These are phyloP conservation scores for Chrysocyon brachyurus DNA, from an alignment of 2,797 vertebrate species.

Conservation along the genomic window DNA sequence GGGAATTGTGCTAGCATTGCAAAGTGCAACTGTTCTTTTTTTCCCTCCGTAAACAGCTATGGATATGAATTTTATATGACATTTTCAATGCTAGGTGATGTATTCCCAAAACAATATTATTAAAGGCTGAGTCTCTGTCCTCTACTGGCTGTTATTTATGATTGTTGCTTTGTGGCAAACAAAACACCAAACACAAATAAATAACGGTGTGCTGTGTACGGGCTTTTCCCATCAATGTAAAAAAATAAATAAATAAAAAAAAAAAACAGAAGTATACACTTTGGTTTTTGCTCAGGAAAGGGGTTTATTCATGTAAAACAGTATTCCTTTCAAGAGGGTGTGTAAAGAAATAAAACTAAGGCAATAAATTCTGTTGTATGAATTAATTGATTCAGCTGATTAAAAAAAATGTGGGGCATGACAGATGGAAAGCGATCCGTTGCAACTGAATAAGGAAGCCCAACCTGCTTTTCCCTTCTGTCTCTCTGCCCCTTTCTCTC, in stretches of 20 bases:
- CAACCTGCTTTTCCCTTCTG: not conserved
- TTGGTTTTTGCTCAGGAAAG: constrained; percentile 30
- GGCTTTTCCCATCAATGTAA: not conserved
- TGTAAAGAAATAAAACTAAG: constrained; percentile 8
- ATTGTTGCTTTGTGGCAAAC: constrained; percentile 73
- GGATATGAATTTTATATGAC: constrained; percentile 76
- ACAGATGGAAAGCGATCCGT: not conserved
- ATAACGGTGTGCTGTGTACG: not conserved
- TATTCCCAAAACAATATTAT: constrained; percentile 76
- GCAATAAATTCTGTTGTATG: not conserved
- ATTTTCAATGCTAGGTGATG: constrained; percentile 66
- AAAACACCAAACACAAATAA: constrained; percentile 76
- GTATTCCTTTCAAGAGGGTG: not conserved
- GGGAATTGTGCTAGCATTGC: constrained; percentile 67
- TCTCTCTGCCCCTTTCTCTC: not conserved
- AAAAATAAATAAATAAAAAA: constrained; percentile 39
- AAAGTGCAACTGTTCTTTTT: constrained; percentile 68
- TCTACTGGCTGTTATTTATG: constrained; percentile 69
- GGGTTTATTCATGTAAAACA: constrained; percentile 56
- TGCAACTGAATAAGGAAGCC: not conserved
- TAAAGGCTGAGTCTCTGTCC: constrained; percentile 71
- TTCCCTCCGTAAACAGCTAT: constrained; percentile 69
- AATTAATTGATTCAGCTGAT: constrained; percentile 27
- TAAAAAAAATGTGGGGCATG: not conserved
- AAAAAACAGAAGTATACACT: constrained; percentile 63